These are phyloP conservation scores for Rhopalosiphum maidis DNA, from an alignment of 1,140 invertebrate genomes.

Conservation along the genomic window DNA sequence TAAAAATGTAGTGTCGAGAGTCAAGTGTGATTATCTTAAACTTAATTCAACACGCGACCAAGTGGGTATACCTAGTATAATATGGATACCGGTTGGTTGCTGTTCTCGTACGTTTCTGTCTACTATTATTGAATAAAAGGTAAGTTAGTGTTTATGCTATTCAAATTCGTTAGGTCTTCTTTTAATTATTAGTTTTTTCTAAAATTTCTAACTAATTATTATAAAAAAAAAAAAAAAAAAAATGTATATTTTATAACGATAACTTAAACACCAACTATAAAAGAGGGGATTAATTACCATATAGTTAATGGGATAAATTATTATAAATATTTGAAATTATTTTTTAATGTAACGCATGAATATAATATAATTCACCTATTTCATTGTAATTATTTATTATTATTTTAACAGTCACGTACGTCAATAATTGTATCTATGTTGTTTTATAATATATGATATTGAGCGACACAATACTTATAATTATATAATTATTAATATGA, in stretches of 20 bases:
- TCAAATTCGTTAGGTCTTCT: background rate
- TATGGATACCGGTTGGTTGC: background rate
- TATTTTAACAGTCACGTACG: background rate
- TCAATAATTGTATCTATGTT: background rate
- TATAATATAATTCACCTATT: slow-evolving; percentile 13
- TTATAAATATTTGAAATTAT: background rate
- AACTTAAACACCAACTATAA: background rate
- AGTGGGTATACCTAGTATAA: background rate
- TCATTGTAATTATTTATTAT: slow-evolving; percentile 22
- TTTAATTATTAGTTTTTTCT: background rate
- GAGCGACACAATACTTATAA: background rate
- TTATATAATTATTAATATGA: slow-evolving; percentile 6
- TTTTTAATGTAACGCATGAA: background rate
- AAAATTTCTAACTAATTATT: background rate
- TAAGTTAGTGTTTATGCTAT: background rate
- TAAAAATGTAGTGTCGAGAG: background rate
- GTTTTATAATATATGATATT: background rate
- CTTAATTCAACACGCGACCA: background rate
- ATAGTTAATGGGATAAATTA: background rate
- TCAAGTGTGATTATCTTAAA: slow-evolving; percentile 2
- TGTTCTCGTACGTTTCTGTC: background rate
- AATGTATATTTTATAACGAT: background rate
- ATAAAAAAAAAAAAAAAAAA: background rate
- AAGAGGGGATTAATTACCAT: background rate
- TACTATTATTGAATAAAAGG: background rate